phyloP scores from a whole-genome alignment of 2,797 vertebrate genomes.

The Parauchenoglanis ngamensis region DNA sequence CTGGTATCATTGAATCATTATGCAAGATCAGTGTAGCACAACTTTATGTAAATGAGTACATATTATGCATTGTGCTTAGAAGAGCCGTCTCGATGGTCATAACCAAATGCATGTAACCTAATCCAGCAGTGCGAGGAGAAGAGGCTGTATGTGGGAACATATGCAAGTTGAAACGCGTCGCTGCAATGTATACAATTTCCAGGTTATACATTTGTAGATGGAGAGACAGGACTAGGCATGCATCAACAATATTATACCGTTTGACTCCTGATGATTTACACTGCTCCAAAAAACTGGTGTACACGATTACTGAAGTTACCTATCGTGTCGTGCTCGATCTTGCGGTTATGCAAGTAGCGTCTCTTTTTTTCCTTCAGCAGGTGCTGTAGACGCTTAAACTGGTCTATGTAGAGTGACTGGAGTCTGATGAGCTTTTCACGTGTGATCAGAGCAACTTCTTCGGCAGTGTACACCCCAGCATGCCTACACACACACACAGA shows the following conservation, averaged over 20 bases:
- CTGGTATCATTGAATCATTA: not conserved
- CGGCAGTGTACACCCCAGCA: conserved; percentile 94
- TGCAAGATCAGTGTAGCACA: not conserved
- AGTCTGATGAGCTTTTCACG: conserved; percentile 94
- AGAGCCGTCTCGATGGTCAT: not conserved
- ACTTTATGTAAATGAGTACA: not conserved
- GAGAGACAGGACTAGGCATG: no score
- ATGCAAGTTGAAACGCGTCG: not conserved
- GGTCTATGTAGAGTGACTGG: conserved; percentile 97
- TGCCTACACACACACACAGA: conserved; percentile 73
- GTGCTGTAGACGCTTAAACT: conserved; percentile 96
- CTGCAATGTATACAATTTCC: not conserved
- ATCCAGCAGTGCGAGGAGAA: not conserved
- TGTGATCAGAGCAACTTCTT: conserved; percentile 96
- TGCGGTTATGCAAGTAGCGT: conserved; percentile 87
- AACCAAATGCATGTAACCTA: not conserved
- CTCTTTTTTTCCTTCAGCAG: conserved; percentile 95
- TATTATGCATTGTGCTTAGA: not conserved
- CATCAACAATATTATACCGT: not conserved
- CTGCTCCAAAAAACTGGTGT: not conserved
- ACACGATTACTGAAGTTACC: conserved; percentile 65
- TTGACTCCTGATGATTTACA: not conserved
- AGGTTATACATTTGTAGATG: not conserved
- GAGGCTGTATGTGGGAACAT: not conserved
- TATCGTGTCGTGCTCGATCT: conserved; percentile 87